Conservation (phyloP, 2,113 vertebrate species). For the Pollachius pollachius region DNA sequence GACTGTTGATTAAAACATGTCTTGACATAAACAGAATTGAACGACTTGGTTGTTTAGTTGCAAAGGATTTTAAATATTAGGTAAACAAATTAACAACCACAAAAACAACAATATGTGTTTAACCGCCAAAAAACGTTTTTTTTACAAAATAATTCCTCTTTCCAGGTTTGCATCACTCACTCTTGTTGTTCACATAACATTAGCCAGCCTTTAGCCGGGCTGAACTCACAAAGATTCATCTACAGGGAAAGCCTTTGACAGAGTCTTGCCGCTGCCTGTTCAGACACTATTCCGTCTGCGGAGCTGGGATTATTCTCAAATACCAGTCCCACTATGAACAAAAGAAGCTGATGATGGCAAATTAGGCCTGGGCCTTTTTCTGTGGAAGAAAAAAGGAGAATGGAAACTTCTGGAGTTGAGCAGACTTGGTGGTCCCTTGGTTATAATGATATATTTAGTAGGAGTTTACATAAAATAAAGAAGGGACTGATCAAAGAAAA, state of each 20-base stretch:
- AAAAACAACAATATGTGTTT: not conserved
- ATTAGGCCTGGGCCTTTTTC: constrained; percentile 77
- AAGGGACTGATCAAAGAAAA: constrained; percentile 45
- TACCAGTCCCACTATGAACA: constrained; percentile 76
- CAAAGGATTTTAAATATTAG: not conserved
- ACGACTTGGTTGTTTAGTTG: not conserved
- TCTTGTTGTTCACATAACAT: constrained; percentile 65
- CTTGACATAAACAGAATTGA: too few species aligned
- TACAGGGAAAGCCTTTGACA: constrained; percentile 67
- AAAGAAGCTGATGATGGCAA: constrained; percentile 81
- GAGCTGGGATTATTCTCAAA: constrained; percentile 80
- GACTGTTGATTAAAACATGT: too few species aligned
- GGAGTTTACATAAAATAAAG: constrained; percentile 60
- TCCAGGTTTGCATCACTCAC: constrained; percentile 54
- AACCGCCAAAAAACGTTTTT: not conserved
- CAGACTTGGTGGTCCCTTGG: constrained; percentile 76
- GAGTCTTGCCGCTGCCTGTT: constrained; percentile 79
- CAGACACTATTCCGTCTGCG: constrained; percentile 74
- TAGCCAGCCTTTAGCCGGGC: constrained; percentile 61
- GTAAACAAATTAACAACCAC: too few species aligned
- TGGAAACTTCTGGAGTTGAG: constrained; percentile 47
- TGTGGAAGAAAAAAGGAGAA: constrained; percentile 62
- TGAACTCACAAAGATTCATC: constrained; percentile 66
- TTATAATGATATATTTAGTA: constrained; percentile 66
- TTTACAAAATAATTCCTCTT: constrained; percentile 26